Base-by-base conservation (phyloP, 2,113 vertebrate genomes). In the Bothrops jararaca region DNA sequence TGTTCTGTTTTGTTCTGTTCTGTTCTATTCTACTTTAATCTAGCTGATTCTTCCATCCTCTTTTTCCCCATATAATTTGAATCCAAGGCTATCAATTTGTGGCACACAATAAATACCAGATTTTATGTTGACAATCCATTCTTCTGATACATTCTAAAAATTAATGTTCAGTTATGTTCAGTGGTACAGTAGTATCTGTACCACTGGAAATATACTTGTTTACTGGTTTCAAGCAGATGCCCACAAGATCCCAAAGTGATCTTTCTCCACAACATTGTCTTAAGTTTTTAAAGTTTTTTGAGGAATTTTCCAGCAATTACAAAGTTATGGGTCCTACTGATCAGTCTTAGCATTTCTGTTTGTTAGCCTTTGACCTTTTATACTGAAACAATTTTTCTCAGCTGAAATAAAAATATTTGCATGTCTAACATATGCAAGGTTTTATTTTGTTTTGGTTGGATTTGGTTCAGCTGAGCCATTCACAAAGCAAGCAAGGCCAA, bases 61-160 rank as follows among this genome's bases (percentile, higher is more conserved):
- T 20, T 89, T 64, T 20, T 9, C 24, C 8, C 15, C 91, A 34
- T 91, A 39, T 29, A 69, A 91, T 92, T 60, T 34, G 85, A 85
- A 87, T 42, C 34, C 50, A 91, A 90, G 89, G 26, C 34, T 88
- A 91, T 91, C 54, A 22, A 26, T 91, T 88, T 88, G 34, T 57
- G 58, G 50, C 50, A 93, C 85, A 69, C 85, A 91, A 88, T 48
- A 91, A 91, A 91, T 87, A 88, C 23, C n/a, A 88, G 8, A 88
- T 29, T 80, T 80, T 88, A 52, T 50, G 89, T 74, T 34, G 34
- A 53, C 56, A 91, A 93, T 88, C 26, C 53, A 57, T 80, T 52
- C 26, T 53, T 88, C 29, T 80, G 92, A 85, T n/a, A 87, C 48
- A 42, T 91, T 56, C 48, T 91, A 45, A 88, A 74, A 80, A 93